A percentile compares a stretch with the other conserved stretches of the same genome.
These are phyloP conservation scores for Alcedo atthis DNA, from an alignment of 2,797 vertebrate species.

Conservation along the genomic window DNA sequence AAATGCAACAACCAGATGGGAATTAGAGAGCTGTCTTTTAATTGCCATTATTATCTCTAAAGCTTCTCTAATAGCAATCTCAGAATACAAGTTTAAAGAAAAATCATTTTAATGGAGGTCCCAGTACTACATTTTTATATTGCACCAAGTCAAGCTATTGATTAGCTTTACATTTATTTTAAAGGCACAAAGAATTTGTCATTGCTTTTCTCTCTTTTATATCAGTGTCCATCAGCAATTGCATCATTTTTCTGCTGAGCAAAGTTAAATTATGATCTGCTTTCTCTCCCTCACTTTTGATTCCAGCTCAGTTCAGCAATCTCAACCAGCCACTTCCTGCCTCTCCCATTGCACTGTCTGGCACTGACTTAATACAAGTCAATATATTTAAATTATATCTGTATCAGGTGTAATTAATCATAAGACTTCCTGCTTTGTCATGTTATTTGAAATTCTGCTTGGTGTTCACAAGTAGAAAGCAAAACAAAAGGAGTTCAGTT, in stretches of 20 bases:
- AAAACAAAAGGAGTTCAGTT: background rate
- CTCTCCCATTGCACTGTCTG: conserved; percentile 72
- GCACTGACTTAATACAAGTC: conserved; percentile 78
- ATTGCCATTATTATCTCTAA: conserved; percentile 45
- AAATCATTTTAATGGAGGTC: conserved; percentile 72
- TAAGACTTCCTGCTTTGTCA: conserved; percentile 72
- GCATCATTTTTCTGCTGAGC: conserved; percentile 72
- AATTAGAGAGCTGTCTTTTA: conserved; percentile 45
- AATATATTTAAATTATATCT: conserved; percentile 79
- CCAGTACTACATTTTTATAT: conserved; percentile 57
- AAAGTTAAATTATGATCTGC: conserved; percentile 69
- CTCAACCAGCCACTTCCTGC: conserved; percentile 77
- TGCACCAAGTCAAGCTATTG: conserved; percentile 70
- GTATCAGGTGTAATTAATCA: conserved; percentile 74
- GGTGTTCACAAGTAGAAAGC: conserved; percentile 13
- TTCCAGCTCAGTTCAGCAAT: conserved; percentile 75
- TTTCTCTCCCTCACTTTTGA: conserved; percentile 54
- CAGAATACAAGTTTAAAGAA: conserved; percentile 58
- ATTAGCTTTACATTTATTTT: conserved; percentile 72
- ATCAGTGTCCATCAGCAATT: conserved; percentile 71
- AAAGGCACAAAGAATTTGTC: conserved; percentile 64
- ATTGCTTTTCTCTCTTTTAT: conserved; percentile 76
- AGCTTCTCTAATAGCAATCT: conserved; percentile 49
- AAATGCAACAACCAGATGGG: conserved; percentile 56
- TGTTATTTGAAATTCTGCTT: conserved; percentile 50